Base-by-base conservation (phyloP, 92 coral and sea anemone species). In the Diadumene lineata region DNA sequence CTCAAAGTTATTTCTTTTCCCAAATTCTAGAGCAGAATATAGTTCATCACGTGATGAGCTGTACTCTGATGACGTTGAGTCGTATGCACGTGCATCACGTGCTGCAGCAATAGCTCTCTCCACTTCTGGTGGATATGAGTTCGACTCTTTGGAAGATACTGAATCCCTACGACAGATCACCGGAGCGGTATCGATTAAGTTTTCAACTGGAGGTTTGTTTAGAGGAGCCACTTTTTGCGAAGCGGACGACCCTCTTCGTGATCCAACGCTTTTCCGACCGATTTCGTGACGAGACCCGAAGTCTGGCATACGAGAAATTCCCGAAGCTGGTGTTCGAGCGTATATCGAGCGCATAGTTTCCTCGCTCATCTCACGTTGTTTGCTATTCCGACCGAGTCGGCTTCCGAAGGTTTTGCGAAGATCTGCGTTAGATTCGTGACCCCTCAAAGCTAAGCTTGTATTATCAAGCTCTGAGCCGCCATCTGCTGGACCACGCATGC, bases 11-110 rank as follows among this genome's bases (percentile, higher is more conserved):
- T 96, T 93, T 63, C 97, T 68, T 74, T 96, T 96, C 22, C 99
- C 99, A 65, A 87, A 96, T 76, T 96, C 99, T 22, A 92, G 84
- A 13, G 99, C 99, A 48, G 97, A 77, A 58, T 90, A 82, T 26
- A 96, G 92, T 66, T 96, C 99, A 56, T 96, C 99, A 84, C 99
- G 99, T 84, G 99, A 96, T 46, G 99, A 96, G 75, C 99, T 96
- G 71, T 89, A 96, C 61, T 96, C 99, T 7, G 99, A 96, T 13
- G 99, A 96, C 43, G 99, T 93, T 22, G 99, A 96, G 76, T 96
- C 99, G 69, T 96, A 96, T 9, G 96, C 92, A 30, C 97, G 89
- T 32, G 93, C 89, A 21, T 89, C 97, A 31, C 99, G 93, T 55
- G 90, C 78, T 57, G 70, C 67, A 24, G 82, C 72, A 25, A 89